Evolutionary conservation across 2,797 vertebrate genomes (phyloP).

Genomic region (Leuciscus waleckii): DNA sequence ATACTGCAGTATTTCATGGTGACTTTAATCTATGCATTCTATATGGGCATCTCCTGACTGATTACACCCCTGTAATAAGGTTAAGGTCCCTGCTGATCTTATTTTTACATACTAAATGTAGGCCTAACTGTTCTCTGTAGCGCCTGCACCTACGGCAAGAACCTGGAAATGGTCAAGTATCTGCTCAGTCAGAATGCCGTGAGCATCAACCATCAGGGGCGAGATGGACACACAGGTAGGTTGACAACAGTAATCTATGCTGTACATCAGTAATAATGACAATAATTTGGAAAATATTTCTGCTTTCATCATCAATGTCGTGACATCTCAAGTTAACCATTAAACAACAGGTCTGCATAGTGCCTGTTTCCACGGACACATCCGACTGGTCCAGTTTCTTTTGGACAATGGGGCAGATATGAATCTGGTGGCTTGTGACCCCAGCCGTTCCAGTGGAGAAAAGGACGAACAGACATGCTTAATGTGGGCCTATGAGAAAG

Average conservation of each 20-base stretch:
- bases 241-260: background rate
- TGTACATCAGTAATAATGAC: background rate
- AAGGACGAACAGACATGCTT: slow-evolving; percentile 97
- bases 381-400: slow-evolving; percentile 91
- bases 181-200: slow-evolving; percentile 89
- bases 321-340: background rate
- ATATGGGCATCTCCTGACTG: background rate
- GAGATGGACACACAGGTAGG: slow-evolving; percentile 94
- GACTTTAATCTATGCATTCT: background rate
- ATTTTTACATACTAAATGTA: background rate
- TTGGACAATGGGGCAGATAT: slow-evolving; percentile 95
- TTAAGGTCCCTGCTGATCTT: background rate
- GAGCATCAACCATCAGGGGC: slow-evolving; percentile 92
- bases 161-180: slow-evolving; percentile 91
- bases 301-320: slow-evolving; percentile 8
- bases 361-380: slow-evolving; percentile 94
- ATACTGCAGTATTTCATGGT: background rate
- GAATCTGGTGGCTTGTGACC: slow-evolving; percentile 95
- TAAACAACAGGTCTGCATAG: slow-evolving; percentile 86
- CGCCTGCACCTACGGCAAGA: slow-evolving; percentile 93
- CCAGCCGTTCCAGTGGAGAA: slow-evolving; percentile 95
- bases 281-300: no score
- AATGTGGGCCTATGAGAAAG: slow-evolving; percentile 99
- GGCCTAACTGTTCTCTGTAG: slow-evolving; percentile 68
- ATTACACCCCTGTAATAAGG: background rate